phyloP scores from a whole-genome alignment of 2,113 vertebrate species.

The Vireo altiloquus region DNA sequence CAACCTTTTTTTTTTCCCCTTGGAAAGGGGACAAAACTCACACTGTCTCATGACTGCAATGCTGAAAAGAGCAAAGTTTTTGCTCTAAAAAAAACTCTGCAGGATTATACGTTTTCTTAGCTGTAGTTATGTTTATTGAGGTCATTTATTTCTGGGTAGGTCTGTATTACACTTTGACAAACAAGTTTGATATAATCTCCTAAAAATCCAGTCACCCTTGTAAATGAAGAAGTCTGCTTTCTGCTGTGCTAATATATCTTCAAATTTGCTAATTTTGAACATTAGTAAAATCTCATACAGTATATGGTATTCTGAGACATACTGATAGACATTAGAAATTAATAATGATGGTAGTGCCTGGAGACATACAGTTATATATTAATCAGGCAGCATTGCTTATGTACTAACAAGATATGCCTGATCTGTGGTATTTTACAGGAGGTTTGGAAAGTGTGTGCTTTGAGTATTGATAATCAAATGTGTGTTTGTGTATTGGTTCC shows the following conservation, averaged over 20 bases:
- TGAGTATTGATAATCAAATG: not conserved
- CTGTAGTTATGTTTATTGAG: not conserved
- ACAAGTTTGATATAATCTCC: not conserved
- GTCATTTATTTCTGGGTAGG: not conserved
- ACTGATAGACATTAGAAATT: not conserved
- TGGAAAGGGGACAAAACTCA: not conserved
- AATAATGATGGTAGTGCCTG: not conserved
- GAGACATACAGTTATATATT: fast-evolving
- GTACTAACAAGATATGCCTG: not conserved
- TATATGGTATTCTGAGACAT: not conserved
- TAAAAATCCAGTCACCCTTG: not conserved
- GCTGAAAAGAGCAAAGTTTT: slow-evolving; percentile 33
- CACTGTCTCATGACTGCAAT: slow-evolving; percentile 26
- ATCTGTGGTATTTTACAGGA: not conserved
- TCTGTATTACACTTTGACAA: not conserved
- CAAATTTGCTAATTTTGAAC: not conserved
- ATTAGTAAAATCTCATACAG: not conserved
- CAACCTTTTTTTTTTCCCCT: not conserved
- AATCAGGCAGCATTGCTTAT: not conserved
- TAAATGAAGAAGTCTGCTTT: not conserved
- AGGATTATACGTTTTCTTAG: slow-evolving; percentile 7
- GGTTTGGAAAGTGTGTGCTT: not conserved
- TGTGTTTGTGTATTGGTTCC: not conserved
- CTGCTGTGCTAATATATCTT: not conserved
- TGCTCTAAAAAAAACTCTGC: slow-evolving; percentile 1